phyloP scores from a whole-genome alignment of 2,888 invertebrate genomes.

The Stratiomys singularior region DNA sequence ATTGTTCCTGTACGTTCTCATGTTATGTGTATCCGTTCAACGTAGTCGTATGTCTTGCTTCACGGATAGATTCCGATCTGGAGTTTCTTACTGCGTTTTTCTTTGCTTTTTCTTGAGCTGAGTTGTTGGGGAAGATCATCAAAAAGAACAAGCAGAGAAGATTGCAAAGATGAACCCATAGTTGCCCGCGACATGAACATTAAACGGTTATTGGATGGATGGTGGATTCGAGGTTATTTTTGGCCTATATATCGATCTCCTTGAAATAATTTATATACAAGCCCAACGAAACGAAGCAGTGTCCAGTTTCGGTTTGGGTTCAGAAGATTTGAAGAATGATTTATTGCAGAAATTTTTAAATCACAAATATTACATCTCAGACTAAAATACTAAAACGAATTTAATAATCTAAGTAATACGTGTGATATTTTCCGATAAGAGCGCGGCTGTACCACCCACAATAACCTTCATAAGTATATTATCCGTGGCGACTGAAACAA shows the following conservation, averaged over 20 bases:
- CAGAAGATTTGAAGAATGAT: no score
- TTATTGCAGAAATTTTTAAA: no score
- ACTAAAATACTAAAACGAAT: no score
- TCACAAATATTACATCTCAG: no score
- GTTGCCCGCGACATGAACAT: conserved; percentile 29
- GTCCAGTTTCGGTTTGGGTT: no score
- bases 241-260: neutral
- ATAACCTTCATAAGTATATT: no score
- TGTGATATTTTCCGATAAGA: no score
- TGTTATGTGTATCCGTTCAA: neutral
- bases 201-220: conserved; percentile 50
- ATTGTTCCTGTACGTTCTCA: neutral
- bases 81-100: neutral
- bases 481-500: no score
- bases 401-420: no score
- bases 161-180: conserved; percentile 23
- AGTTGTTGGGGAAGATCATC: neutral
- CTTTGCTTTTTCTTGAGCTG: neutral
- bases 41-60: neutral
- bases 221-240: conserved; percentile 47
- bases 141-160: neutral
- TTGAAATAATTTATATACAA: neutral
- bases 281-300: no score
- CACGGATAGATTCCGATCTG: neutral
- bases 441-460: no score